Evolutionary conservation across 2,113 vertebrate species (phyloP).

Genomic region (Brienomyrus brachyistius): DNA sequence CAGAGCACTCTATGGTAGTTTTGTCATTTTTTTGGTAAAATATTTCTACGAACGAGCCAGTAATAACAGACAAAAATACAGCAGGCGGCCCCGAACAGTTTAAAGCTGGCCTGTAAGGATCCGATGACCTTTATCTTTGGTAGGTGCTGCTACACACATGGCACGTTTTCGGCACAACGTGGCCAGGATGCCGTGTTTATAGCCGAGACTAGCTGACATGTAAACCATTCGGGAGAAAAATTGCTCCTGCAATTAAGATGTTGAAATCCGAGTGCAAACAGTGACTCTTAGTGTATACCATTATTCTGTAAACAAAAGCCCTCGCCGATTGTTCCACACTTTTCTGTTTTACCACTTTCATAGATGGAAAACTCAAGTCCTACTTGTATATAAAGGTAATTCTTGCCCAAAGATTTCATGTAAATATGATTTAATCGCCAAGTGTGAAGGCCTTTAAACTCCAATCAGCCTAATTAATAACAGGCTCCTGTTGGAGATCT

Average conservation of each 20-base stretch:
- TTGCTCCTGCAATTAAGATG: constrained; percentile 52
- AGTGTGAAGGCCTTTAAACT: constrained; percentile 51
- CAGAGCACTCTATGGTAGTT: background rate
- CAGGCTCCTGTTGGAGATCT: constrained; percentile 49
- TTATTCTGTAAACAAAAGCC: constrained; percentile 44
- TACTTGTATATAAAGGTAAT: constrained; percentile 44
- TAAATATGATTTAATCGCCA: constrained; percentile 54
- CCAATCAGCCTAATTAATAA: constrained; percentile 57
- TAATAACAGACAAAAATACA: background rate
- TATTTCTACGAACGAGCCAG: background rate
- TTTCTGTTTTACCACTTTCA: constrained; percentile 19
- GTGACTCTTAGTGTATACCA: constrained; percentile 42
- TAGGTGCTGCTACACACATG: constrained; percentile 41
- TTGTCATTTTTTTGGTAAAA: background rate
- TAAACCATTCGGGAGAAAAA: constrained; percentile 52
- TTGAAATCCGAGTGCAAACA: constrained; percentile 56
- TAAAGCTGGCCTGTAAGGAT: constrained; percentile 35
- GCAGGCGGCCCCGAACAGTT: background rate
- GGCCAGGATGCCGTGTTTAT: constrained; percentile 42
- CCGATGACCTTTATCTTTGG: constrained; percentile 35
- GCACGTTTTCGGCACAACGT: constrained; percentile 34
- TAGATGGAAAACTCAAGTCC: constrained; percentile 21
- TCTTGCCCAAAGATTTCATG: constrained; percentile 43
- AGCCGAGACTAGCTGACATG: constrained; percentile 42
- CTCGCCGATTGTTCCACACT: constrained; percentile 21